Base-by-base conservation (phyloP, 2,888 invertebrate genomes). In the Metellina segmentata region DNA sequence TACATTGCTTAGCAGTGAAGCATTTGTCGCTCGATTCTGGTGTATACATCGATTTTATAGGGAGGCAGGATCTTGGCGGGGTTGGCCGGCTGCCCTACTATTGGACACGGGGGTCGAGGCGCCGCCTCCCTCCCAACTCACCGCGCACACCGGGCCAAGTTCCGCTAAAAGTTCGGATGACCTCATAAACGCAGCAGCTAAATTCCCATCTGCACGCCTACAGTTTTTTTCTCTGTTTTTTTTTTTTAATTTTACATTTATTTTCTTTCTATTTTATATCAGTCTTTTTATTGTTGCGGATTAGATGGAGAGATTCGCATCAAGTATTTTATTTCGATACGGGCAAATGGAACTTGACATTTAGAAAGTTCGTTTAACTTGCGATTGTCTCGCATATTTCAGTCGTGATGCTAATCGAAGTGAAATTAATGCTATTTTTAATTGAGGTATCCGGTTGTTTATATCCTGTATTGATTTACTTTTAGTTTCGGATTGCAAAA, bases 21-120 rank as follows among this genome's bases (percentile, higher is more conserved):
- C 77, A 51, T 61, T 82, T 82, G 82, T n/a, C 70, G 52, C 13
- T 71, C 34, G 34, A 49, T 4, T n/a, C 34, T 34, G 85, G 16
- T 19, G 85, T 51, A 72, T 19, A 75, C 61, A 78, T 83, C 61
- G 82, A 61, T 77, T 85, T 89, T 92, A 82, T 89, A 92, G 88
- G 75, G 81, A 69, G 81, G 78, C 48, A 70, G 82, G 75, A 82
- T 72, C 75, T 20, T 81, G 51, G 19, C 71, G 82, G 86, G 87
- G 91, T 70, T 89, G 92, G 89, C 89, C 92, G 83, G 86, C 89
- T 92, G 92, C 89, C 92, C 92, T 89, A 92, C 92, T 89, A 92
- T 92, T 92, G 92, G 92, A 85, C 92, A 85, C 78, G 85, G 92
- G 92, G 92, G 88, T 81, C 79, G 74, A 85, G 85, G 91, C 89